Conservation (phyloP, 2,113 vertebrate species). For the Odobenus rosmarus region DNA sequence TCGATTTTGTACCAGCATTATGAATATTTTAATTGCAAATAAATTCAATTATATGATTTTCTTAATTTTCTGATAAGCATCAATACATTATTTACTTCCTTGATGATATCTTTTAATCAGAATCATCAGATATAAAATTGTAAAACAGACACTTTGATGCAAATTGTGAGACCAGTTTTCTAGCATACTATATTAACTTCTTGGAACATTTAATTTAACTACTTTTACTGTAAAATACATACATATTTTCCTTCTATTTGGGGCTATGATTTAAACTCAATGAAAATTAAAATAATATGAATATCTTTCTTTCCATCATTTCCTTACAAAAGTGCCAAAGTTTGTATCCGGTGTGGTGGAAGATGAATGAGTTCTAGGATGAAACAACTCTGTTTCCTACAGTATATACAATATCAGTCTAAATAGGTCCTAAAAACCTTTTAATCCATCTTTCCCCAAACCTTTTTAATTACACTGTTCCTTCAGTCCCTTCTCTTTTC, state of each 20-base stretch:
- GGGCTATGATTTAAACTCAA: background rate
- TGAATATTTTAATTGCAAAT: background rate
- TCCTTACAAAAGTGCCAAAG: background rate
- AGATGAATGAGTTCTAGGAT: background rate
- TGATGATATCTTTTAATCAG: background rate
- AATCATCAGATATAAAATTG: background rate
- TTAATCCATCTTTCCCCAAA: background rate
- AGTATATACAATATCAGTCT: background rate
- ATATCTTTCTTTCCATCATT: background rate
- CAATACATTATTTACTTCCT: background rate
- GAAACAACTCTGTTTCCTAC: background rate
- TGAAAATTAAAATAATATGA: background rate
- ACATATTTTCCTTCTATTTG: background rate
- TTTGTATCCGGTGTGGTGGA: background rate
- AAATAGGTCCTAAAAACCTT: background rate
- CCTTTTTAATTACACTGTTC: background rate
- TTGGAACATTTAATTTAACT: background rate
- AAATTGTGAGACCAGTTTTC: background rate
- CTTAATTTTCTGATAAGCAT: background rate
- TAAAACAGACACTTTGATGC: background rate
- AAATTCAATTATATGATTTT: background rate
- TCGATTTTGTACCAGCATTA: background rate
- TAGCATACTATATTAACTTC: background rate
- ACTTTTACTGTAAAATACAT: background rate
- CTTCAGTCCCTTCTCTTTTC: background rate